Conservation (phyloP, 2,797 vertebrate genomes). For the Tenualosa ilisha region DNA sequence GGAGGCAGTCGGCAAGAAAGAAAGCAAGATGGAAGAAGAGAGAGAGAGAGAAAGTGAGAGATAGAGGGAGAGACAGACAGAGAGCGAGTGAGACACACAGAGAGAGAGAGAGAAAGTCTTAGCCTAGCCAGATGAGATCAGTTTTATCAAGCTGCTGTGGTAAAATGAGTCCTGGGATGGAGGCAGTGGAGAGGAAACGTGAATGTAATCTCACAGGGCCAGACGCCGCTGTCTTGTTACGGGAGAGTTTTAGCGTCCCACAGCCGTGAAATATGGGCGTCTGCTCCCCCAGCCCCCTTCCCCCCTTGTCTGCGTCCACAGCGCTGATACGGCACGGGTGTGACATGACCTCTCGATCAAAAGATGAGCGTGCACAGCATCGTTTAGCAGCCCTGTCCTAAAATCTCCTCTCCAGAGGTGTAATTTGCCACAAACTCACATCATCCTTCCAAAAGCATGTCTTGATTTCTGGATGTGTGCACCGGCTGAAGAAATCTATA, state of each 20-base stretch:
- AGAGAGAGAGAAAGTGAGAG: background rate
- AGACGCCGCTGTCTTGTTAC: slow-evolving; percentile 32
- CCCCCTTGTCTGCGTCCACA: background rate
- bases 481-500: background rate
- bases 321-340: background rate
- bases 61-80: background rate
- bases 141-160: slow-evolving; percentile 30
- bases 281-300: background rate
- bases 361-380: slow-evolving; percentile 26
- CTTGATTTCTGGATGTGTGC: background rate
- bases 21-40: background rate
- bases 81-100: background rate
- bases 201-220: slow-evolving; percentile 37
- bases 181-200: slow-evolving; percentile 28
- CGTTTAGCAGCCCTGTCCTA: slow-evolving; percentile 10
- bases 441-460: background rate
- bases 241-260: background rate
- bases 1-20: background rate
- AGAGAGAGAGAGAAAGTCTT: slow-evolving; percentile 9
- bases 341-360: slow-evolving; percentile 34
- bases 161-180: slow-evolving; percentile 34
- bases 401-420: slow-evolving; percentile 12
- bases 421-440: background rate
- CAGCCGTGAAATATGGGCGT: background rate
- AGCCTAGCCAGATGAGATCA: slow-evolving; percentile 40